These are phyloP conservation scores for Accipiter superciliosus DNA, from an alignment of 2,797 vertebrate genomes.

Conservation along the genomic window DNA sequence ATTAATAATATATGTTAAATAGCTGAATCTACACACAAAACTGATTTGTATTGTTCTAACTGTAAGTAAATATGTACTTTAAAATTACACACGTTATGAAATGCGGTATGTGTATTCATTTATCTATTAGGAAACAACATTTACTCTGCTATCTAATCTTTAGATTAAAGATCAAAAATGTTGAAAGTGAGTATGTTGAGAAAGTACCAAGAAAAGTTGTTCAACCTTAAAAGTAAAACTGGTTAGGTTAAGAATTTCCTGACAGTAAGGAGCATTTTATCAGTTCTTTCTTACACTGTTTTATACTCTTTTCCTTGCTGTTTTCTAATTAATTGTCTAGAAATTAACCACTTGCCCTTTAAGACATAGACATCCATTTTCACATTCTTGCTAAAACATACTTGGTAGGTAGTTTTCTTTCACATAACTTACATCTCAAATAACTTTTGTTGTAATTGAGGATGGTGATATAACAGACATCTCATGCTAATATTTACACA, in stretches of 20 bases:
- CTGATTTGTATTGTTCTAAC: background rate
- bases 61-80: background rate
- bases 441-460: background rate
- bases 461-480: background rate
- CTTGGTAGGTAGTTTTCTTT: background rate
- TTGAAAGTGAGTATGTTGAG: background rate
- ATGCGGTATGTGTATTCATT: background rate
- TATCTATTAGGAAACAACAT: background rate
- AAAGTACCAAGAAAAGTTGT: background rate
- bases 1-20: background rate
- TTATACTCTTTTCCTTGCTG: background rate
- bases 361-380: background rate
- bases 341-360: background rate
- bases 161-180: background rate
- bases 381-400: background rate
- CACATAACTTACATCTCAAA: background rate
- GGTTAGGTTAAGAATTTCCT: background rate
- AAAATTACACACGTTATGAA: background rate
- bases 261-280: background rate
- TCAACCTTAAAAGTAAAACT: background rate
- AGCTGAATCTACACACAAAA: background rate
- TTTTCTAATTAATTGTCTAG: background rate
- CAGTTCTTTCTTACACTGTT: background rate
- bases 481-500: conserved; percentile 24
- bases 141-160: background rate